Conservation (phyloP, 2,113 vertebrate genomes). For the Ophthalmolycus amberensis region DNA sequence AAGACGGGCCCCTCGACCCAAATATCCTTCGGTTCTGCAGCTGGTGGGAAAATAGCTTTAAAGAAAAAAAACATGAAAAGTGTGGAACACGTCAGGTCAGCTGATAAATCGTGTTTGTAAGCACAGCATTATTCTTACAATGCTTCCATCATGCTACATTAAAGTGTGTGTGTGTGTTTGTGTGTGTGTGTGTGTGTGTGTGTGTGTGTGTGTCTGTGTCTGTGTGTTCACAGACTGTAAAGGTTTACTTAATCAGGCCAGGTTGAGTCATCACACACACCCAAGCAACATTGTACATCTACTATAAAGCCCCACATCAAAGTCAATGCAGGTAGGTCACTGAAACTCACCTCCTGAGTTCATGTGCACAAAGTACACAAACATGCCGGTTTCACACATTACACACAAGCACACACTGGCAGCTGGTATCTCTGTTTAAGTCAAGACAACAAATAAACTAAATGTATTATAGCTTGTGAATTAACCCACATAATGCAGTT, state of each 20-base stretch:
- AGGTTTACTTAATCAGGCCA: slow-evolving; percentile 46
- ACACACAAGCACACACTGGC: not conserved
- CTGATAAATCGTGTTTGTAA: slow-evolving; percentile 24
- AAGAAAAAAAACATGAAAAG: slow-evolving; percentile 20
- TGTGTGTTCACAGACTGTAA: not conserved
- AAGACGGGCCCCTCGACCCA: slow-evolving; percentile 36
- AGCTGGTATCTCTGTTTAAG: slow-evolving; percentile 4
- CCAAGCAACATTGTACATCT: not conserved
- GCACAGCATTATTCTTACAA: slow-evolving; percentile 6
- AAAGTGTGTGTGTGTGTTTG: not conserved
- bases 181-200: slow-evolving; percentile 2
- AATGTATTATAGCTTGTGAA: not conserved
- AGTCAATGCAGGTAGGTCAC: slow-evolving; percentile 19
- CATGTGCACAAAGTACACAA: slow-evolving; percentile 10
- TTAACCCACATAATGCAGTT: slow-evolving; percentile 1
- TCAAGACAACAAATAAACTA: not conserved
- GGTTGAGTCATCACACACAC: slow-evolving; percentile 28
- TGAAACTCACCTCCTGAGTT: slow-evolving; percentile 29
- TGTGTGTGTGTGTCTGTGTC: not conserved
- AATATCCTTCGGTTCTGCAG: slow-evolving; percentile 43
- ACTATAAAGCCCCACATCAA: slow-evolving; percentile 1
- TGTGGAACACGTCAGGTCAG: slow-evolving; percentile 3
- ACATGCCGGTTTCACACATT: not conserved
- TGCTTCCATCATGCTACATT: not conserved
- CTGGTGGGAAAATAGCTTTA: slow-evolving; percentile 38